These are phyloP conservation scores for Abramis brama DNA, from an alignment of 2,113 vertebrate species.

Conservation along the genomic window DNA sequence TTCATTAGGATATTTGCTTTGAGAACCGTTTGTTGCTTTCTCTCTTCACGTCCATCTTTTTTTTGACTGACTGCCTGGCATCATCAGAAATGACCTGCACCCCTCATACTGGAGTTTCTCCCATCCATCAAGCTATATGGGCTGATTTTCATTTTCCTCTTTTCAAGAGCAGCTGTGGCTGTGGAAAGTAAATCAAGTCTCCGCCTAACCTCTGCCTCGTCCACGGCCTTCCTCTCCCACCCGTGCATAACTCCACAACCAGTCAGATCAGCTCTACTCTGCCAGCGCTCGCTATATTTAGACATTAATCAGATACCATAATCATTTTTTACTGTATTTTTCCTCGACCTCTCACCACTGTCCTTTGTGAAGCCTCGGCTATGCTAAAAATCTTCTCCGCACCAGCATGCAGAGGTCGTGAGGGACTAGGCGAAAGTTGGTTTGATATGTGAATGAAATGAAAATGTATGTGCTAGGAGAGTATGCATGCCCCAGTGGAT, in stretches of 20 bases:
- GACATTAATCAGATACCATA: constrained; percentile 41
- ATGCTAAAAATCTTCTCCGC: not conserved
- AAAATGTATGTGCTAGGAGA: constrained; percentile 2
- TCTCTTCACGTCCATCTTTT: not conserved
- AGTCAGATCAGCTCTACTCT: not conserved
- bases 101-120: constrained; percentile 21
- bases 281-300: constrained; percentile 24
- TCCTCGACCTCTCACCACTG: not conserved
- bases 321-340: constrained; percentile 17
- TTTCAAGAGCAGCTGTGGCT: constrained; percentile 31
- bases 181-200: constrained; percentile 39
- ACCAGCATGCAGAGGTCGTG: not conserved
- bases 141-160: constrained; percentile 33
- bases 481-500: not conserved
- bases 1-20: not conserved
- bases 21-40: not conserved
- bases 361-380: not conserved
- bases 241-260: constrained; percentile 8
- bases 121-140: constrained; percentile 4
- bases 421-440: not conserved
- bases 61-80: constrained; percentile 11
- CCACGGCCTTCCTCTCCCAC: not conserved
- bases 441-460: constrained; percentile 20
- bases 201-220: not conserved
- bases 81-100: constrained; percentile 26